Evolutionary conservation across 1,140 invertebrate genomes (phyloP).

Genomic region (Drosophila parabipectinata): DNA sequence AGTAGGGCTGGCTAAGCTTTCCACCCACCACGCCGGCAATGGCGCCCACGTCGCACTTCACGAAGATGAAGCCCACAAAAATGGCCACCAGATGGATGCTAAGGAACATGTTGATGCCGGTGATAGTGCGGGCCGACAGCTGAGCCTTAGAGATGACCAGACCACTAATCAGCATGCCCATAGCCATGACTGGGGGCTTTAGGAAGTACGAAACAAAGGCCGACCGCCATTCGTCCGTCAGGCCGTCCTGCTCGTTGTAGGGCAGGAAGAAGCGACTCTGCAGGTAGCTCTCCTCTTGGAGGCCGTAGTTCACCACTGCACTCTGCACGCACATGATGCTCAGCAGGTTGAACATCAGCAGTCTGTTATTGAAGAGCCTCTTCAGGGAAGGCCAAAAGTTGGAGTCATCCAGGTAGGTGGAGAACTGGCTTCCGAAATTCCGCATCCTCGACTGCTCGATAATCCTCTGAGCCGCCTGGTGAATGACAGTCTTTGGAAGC

Average conservation of each 20-base stretch:
- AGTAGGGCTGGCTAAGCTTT: conserved; percentile 85
- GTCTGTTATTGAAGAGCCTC: conserved; percentile 86
- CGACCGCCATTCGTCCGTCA: conserved; percentile 85
- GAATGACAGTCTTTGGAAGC: conserved; percentile 85
- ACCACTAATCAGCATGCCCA: conserved; percentile 87
- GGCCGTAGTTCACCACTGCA: conserved; percentile 85
- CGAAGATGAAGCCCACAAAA: conserved; percentile 86
- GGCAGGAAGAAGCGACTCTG: conserved; percentile 87
- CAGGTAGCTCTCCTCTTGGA: conserved; percentile 86
- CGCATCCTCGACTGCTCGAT: conserved; percentile 73
- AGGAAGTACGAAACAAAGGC: conserved; percentile 85
- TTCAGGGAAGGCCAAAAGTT: conserved; percentile 86
- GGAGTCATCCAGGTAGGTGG: conserved; percentile 77
- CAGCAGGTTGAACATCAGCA: conserved; percentile 86
- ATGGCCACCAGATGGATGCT: conserved; percentile 82
- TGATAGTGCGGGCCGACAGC: conserved; percentile 84
- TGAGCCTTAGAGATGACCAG: conserved; percentile 86
- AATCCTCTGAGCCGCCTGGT: conserved; percentile 85
- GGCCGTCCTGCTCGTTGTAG: conserved; percentile 85
- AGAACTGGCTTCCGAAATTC: conserved; percentile 65
- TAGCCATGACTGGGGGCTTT: conserved; percentile 87
- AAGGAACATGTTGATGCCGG: conserved; percentile 85
- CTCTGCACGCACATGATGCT: conserved; percentile 86
- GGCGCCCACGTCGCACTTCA: conserved; percentile 85
- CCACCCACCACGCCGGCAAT: conserved; percentile 84